Evolutionary conservation across 1,140 invertebrate genomes (phyloP).

Genomic region (Thaumetopoea pityocampa): DNA sequence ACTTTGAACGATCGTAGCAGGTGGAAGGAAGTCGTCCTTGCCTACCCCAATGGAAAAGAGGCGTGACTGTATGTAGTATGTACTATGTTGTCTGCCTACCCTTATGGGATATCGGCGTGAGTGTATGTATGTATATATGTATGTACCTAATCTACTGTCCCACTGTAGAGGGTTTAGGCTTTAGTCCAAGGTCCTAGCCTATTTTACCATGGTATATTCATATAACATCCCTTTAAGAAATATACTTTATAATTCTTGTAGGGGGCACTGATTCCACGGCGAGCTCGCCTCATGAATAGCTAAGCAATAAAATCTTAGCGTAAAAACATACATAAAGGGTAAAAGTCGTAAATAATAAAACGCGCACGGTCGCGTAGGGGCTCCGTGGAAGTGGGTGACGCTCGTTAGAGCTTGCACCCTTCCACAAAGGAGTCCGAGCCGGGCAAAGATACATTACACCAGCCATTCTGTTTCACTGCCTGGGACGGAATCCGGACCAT

Average conservation of each 20-base stretch:
- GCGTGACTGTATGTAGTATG: too few species aligned
- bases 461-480: constrained; percentile 45
- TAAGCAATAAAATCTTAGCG: constrained; percentile 68
- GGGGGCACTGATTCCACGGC: constrained; percentile 26
- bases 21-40: too few species aligned
- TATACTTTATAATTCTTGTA: constrained; percentile 5
- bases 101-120: too few species aligned
- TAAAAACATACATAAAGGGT: constrained; percentile 66
- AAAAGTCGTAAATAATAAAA: constrained; percentile 68
- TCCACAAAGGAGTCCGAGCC: constrained; percentile 52
- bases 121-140: too few species aligned
- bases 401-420: constrained; percentile 60
- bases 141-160: too few species aligned
- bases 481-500: constrained; percentile 30
- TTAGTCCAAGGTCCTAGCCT: too few species aligned
- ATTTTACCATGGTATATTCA: too few species aligned
- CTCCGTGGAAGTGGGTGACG: constrained; percentile 45
- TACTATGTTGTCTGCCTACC: too few species aligned
- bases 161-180: too few species aligned
- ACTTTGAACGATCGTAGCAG: too few species aligned
- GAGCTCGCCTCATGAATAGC: constrained; percentile 62
- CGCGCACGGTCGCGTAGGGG: constrained; percentile 52
- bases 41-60: too few species aligned
- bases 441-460: constrained; percentile 62
- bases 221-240: too few species aligned